These are phyloP conservation scores for Amphiprion percula DNA, from an alignment of 2,113 vertebrate species.

Conservation along the genomic window DNA sequence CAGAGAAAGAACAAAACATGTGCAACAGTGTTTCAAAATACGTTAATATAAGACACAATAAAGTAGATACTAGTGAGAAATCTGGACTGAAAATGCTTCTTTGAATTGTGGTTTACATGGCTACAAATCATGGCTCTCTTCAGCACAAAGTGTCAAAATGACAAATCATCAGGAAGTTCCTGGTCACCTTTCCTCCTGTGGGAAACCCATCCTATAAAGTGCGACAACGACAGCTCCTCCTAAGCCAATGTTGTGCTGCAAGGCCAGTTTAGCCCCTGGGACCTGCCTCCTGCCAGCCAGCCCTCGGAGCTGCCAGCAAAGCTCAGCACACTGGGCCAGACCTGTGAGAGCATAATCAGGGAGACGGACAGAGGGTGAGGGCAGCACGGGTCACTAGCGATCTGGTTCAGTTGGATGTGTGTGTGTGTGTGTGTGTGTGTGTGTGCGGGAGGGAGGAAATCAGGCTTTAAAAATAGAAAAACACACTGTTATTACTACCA, in stretches of 20 bases:
- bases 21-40: too few relatives aligned
- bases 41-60: too few relatives aligned
- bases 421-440: neutral
- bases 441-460: too few relatives aligned
- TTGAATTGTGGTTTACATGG: too few relatives aligned
- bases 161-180: neutral
- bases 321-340: slow-evolving; percentile 96
- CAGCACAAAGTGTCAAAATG: too few relatives aligned
- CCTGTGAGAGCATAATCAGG: slow-evolving; percentile 82
- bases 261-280: slow-evolving; percentile 89
- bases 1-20: too few relatives aligned
- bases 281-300: slow-evolving; percentile 91
- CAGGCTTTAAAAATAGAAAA: too few relatives aligned
- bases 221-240: slow-evolving; percentile 93
- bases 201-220: slow-evolving; percentile 93
- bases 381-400: neutral
- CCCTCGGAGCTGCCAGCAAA: slow-evolving; percentile 97
- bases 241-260: slow-evolving; percentile 95
- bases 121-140: too few relatives aligned
- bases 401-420: neutral
- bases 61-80: too few relatives aligned
- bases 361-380: neutral
- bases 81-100: too few relatives aligned
- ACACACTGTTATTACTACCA: too few relatives aligned
- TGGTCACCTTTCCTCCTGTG: slow-evolving; percentile 84